Conservation (phyloP, 2,113 vertebrate species). For the Nannospalax galili region DNA sequence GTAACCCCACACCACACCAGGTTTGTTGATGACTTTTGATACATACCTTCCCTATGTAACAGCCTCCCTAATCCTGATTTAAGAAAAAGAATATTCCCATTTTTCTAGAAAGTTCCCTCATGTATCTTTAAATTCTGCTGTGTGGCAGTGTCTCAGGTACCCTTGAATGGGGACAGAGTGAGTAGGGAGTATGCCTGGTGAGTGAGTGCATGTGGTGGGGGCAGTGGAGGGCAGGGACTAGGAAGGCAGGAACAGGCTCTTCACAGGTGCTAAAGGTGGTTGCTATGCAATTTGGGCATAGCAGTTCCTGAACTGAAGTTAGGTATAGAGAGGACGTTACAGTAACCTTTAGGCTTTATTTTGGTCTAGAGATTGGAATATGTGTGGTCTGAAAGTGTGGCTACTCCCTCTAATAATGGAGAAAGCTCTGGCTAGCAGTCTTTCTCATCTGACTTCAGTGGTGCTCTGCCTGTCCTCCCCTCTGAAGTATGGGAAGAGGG, state of each 20-base stretch:
- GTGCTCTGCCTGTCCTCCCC: neutral
- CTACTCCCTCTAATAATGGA: neutral
- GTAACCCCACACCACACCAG: too few relatives aligned
- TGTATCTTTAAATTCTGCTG: neutral
- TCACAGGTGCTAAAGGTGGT: neutral
- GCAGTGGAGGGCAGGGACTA: neutral
- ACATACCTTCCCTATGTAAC: neutral
- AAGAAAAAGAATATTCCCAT: neutral
- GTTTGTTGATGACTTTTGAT: neutral
- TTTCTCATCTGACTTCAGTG: neutral
- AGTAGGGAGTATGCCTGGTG: too few relatives aligned
- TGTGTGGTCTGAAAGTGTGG: neutral
- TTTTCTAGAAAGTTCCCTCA: neutral
- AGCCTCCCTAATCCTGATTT: neutral
- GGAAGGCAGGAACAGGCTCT: neutral
- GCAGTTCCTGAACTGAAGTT: neutral
- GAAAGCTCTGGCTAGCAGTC: neutral
- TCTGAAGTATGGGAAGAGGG: neutral
- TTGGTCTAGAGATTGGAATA: neutral
- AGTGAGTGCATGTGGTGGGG: too few relatives aligned
- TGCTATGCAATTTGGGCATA: rapidly evolving
- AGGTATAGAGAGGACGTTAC: neutral
- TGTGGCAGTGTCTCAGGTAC: neutral
- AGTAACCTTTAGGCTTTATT: neutral
- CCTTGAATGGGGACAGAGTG: neutral